Percentiles rank a stretch among this genome's conserved stretches.
Evolutionary conservation across 2,113 vertebrate species (phyloP).

Genomic region (Pao palembangensis): DNA sequence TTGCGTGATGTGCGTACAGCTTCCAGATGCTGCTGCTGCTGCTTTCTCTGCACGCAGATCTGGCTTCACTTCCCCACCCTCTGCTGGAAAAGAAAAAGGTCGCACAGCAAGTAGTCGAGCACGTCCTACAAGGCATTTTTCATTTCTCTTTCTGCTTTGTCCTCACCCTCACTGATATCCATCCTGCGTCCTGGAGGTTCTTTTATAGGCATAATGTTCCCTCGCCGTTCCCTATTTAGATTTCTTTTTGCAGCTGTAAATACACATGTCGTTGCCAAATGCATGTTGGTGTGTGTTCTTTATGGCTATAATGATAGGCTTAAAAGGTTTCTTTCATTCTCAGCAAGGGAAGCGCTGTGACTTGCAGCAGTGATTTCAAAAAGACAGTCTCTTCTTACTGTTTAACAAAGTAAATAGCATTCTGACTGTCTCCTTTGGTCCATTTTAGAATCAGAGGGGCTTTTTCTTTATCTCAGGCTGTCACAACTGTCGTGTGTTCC

Average conservation of each 20-base stretch:
- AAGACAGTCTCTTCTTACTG: neutral
- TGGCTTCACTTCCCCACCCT: constrained; percentile 39
- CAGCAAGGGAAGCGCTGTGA: constrained; percentile 6
- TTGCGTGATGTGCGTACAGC: constrained; percentile 42
- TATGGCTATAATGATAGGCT: constrained; percentile 41
- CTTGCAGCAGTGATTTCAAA: neutral
- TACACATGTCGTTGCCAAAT: constrained; percentile 45
- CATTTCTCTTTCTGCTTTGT: constrained; percentile 50
- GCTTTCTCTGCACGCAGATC: constrained; percentile 26
- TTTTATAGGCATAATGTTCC: constrained; percentile 1
- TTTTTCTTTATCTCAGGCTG: too few species aligned
- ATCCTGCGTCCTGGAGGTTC: constrained; percentile 3
- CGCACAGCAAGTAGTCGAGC: constrained; percentile 54
- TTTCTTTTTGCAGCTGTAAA: constrained; percentile 50
- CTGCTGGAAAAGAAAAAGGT: constrained; percentile 48
- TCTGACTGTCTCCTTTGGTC: neutral
- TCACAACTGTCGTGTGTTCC: too few species aligned
- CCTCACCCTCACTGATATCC: constrained; percentile 27
- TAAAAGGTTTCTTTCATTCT: constrained; percentile 11
- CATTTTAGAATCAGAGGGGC: too few species aligned
- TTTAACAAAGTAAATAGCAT: neutral
- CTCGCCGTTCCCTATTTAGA: constrained; percentile 38
- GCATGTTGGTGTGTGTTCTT: constrained; percentile 34
- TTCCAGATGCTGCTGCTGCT: constrained; percentile 61
- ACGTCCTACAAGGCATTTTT: constrained; percentile 65